These are phyloP conservation scores for Squalus acanthias DNA, from an alignment of 2,797 vertebrate genomes.

Conservation along the genomic window DNA sequence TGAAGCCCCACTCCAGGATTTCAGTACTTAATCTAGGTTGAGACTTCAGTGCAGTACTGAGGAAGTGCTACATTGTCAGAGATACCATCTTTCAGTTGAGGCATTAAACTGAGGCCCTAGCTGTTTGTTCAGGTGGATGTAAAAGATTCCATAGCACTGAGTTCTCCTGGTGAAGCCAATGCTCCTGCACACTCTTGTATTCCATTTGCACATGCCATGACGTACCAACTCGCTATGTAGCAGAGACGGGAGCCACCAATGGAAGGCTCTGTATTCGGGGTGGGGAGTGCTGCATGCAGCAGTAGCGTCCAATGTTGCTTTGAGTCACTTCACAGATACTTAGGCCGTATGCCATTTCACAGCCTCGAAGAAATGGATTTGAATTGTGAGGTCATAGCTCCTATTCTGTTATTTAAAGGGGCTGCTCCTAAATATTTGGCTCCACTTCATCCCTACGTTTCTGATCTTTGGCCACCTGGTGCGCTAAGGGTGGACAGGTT, in stretches of 20 bases:
- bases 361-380: neutral
- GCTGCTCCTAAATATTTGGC: no score
- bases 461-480: no score
- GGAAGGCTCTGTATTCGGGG: no score
- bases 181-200: neutral
- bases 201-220: neutral
- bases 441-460: no score
- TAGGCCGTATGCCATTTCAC: neutral
- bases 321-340: neutral
- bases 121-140: no score
- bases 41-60: neutral
- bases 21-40: neutral
- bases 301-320: neutral
- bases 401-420: neutral
- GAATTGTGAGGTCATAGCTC: neutral
- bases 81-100: no score
- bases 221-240: neutral
- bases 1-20: neutral
- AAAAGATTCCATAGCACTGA: no score
- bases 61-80: no score
- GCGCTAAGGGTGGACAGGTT: no score
- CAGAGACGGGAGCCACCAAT: neutral
- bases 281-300: neutral
- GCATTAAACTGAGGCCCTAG: no score
- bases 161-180: neutral